Conservation (phyloP, 1,140 invertebrate species). For the Pseudomyrmex cubaensis region DNA sequence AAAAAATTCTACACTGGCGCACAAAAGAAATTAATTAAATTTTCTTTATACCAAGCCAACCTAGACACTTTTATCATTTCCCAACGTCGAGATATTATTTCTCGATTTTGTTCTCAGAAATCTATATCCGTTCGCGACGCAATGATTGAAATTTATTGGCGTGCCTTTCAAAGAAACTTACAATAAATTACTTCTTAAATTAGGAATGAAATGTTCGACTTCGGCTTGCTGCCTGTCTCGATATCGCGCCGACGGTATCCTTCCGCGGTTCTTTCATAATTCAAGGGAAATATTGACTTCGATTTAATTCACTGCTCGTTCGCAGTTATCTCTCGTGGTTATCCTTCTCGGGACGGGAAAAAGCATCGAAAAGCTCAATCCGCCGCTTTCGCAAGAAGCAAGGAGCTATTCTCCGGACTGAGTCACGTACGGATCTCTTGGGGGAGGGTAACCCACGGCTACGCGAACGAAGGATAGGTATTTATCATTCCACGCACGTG, state of each 20-base stretch:
- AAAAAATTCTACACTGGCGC: too few relatives aligned
- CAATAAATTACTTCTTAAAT: slow-evolving; percentile 39
- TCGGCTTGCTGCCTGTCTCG: neutral
- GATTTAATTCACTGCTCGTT: slow-evolving; percentile 62
- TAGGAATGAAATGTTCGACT: slow-evolving; percentile 24
- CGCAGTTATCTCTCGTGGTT: slow-evolving; percentile 58
- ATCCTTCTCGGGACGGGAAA: slow-evolving; percentile 41
- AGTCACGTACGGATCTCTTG: slow-evolving; percentile 52
- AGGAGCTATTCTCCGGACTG: slow-evolving; percentile 52
- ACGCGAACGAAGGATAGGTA: slow-evolving; percentile 46
- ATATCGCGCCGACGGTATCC: neutral
- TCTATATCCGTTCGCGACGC: neutral
- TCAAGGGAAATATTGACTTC: slow-evolving; percentile 62
- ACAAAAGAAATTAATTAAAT: too few relatives aligned
- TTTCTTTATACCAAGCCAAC: too few relatives aligned
- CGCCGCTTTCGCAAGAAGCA: slow-evolving; percentile 47
- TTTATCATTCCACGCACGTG: slow-evolving; percentile 59
- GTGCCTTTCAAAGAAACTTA: neutral
- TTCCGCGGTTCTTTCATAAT: slow-evolving; percentile 52
- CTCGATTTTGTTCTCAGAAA: neutral
- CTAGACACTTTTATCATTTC: too few relatives aligned
- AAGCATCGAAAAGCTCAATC: slow-evolving; percentile 60
- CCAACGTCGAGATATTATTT: neutral
- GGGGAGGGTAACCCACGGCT: slow-evolving; percentile 8
- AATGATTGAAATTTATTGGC: slow-evolving; percentile 11